Evolutionary conservation across 2,797 vertebrate genomes (phyloP).

Genomic region (Malacoctenus gilli): DNA sequence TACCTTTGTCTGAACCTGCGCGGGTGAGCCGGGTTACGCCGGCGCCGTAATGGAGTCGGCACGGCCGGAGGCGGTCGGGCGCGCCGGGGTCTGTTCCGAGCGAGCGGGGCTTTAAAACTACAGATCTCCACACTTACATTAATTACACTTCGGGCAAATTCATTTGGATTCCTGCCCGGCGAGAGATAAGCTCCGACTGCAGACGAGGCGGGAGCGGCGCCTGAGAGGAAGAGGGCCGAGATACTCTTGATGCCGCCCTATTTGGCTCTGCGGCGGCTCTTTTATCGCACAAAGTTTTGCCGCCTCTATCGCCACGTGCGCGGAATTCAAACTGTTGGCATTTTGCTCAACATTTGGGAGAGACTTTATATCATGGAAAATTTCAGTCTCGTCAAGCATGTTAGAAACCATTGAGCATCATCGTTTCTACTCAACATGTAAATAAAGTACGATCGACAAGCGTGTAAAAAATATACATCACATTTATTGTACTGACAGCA

Average conservation of each 20-base stretch:
- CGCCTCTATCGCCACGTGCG: slow-evolving; percentile 28
- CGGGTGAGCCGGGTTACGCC: slow-evolving; percentile 51
- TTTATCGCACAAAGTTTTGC: slow-evolving; percentile 56
- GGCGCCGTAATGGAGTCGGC: slow-evolving; percentile 58
- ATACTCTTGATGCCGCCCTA: slow-evolving; percentile 47
- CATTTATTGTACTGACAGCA: slow-evolving; percentile 84
- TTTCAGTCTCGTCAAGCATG: no score
- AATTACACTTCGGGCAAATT: slow-evolving; percentile 79
- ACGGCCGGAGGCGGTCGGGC: slow-evolving; percentile 60
- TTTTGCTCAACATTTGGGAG: slow-evolving; percentile 4
- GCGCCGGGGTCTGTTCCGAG: slow-evolving; percentile 62
- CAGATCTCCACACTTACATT: slow-evolving; percentile 70
- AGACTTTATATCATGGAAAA: neutral
- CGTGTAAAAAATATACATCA: slow-evolving; percentile 86
- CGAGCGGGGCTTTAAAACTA: slow-evolving; percentile 49
- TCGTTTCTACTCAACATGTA: slow-evolving; percentile 16
- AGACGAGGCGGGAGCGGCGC: slow-evolving; percentile 47
- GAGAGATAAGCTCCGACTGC: slow-evolving; percentile 68
- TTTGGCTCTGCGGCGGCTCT: slow-evolving; percentile 39
- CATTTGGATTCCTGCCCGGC: slow-evolving; percentile 70
- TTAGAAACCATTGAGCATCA: no score
- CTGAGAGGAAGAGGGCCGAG: slow-evolving; percentile 38
- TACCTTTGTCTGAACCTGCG: slow-evolving; percentile 61
- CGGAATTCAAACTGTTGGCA: slow-evolving; percentile 43
- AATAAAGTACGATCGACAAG: slow-evolving; percentile 50